Conservation (phyloP, 2,888 invertebrate genomes). For the Thymelicus acteon region DNA sequence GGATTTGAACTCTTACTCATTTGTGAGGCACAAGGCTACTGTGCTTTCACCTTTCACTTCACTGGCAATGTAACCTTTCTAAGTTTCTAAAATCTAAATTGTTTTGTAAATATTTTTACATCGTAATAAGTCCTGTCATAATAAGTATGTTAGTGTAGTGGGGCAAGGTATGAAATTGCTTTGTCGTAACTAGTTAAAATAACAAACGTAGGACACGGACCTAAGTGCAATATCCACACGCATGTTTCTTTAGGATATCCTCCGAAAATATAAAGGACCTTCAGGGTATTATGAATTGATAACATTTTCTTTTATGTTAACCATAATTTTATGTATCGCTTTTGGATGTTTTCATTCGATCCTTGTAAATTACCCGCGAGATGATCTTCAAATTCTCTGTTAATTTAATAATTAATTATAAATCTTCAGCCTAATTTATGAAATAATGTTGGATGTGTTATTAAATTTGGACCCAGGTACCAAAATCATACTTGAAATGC, state of each 20-base stretch:
- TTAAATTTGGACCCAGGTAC: too few relatives aligned
- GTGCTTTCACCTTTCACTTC: too few relatives aligned
- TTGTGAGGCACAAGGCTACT: too few relatives aligned
- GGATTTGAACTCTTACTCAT: too few relatives aligned
- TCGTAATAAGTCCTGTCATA: not conserved
- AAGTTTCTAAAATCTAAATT: too few relatives aligned
- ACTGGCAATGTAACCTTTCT: too few relatives aligned
- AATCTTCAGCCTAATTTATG: too few relatives aligned
- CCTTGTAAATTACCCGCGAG: not conserved
- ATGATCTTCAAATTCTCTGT: too few relatives aligned
- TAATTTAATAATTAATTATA: too few relatives aligned
- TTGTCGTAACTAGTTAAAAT: constrained; percentile 9
- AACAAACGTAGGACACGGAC: constrained; percentile 4
- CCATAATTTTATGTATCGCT: not conserved
- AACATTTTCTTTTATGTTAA: constrained; percentile 13
- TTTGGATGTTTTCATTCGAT: not conserved
- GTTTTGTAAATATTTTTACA: too few relatives aligned
- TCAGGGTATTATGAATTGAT: constrained; percentile 13
- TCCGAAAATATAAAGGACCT: constrained; percentile 4
- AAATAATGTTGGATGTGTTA: too few relatives aligned
- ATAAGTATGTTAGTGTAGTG: not conserved
- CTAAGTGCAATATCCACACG: constrained; percentile 4
- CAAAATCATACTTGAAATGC: too few relatives aligned
- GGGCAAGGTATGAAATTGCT: not conserved
- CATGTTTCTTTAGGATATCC: constrained; percentile 22